Evolutionary conservation across 1,140 invertebrate genomes (phyloP).

Genomic region (Ceratoteleas bidentatus): DNA sequence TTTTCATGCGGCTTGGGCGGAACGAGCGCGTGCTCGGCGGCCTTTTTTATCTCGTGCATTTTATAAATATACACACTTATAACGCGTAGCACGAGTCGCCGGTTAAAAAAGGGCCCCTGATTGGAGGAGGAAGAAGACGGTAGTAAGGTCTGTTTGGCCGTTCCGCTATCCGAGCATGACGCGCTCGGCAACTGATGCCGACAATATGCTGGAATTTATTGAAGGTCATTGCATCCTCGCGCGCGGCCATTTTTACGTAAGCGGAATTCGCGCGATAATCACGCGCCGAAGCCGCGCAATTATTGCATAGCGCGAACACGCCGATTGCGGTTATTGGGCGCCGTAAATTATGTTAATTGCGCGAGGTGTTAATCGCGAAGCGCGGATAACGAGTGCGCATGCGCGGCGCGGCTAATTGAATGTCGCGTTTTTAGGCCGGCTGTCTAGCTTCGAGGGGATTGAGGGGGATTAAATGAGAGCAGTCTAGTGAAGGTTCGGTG

Average conservation of each 20-base stretch:
- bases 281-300: slow-evolving; percentile 34
- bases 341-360: slow-evolving; percentile 50
- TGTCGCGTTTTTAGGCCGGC: slow-evolving; percentile 3
- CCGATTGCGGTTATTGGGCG: slow-evolving; percentile 28
- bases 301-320: slow-evolving; percentile 30
- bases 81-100: slow-evolving; percentile 28
- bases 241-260: slow-evolving; percentile 39
- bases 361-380: slow-evolving; percentile 36
- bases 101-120: slow-evolving; percentile 52
- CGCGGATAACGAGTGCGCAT: slow-evolving; percentile 15
- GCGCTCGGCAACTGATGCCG: slow-evolving; percentile 56
- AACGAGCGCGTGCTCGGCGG: slow-evolving; percentile 63
- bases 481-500: too few relatives aligned
- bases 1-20: slow-evolving; percentile 48
- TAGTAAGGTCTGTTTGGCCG: slow-evolving; percentile 68
- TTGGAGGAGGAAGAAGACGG: slow-evolving; percentile 55
- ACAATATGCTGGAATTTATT: slow-evolving; percentile 53
- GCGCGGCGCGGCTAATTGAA: slow-evolving; percentile 32
- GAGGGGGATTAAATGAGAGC: too few relatives aligned
- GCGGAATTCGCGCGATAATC: slow-evolving; percentile 37
- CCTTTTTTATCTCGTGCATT: slow-evolving; percentile 54
- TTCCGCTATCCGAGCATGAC: slow-evolving; percentile 60
- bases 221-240: slow-evolving; percentile 60
- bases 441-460: neutral
- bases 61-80: slow-evolving; percentile 48